Conservation (phyloP, 2,888 invertebrate genomes). For the Morinoia aosen region DNA sequence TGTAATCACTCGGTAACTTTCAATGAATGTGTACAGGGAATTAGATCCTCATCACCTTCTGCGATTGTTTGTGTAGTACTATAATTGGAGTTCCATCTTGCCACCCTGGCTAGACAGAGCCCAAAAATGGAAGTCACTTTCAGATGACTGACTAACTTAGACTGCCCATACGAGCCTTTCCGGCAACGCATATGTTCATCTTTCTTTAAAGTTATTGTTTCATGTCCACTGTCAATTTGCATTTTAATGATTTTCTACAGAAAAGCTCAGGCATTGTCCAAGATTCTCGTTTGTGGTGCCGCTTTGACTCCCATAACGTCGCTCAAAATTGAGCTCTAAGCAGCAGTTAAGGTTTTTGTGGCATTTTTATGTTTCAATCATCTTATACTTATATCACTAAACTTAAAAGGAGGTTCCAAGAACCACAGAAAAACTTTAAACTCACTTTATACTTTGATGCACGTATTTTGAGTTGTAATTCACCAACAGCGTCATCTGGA, state of each 20-base stretch:
- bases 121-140: neutral
- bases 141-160: neutral
- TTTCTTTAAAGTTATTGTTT: neutral
- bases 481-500: neutral
- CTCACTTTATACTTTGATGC: neutral
- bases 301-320: neutral
- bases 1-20: conserved; percentile 23
- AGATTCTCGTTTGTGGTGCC: too few species aligned
- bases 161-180: neutral
- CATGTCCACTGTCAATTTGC: neutral
- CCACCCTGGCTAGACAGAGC: neutral
- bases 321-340: neutral
- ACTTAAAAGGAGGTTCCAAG: neutral
- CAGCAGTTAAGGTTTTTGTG: neutral
- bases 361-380: neutral
- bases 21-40: conserved; percentile 47
- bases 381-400: neutral
- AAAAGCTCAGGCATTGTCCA: neutral
- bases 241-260: neutral
- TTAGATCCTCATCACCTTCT: conserved; percentile 42
- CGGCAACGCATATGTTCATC: neutral
- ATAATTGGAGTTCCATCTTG: neutral
- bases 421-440: neutral
- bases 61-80: conserved; percentile 13
- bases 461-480: neutral